Percentiles rank a stretch among this genome's conserved stretches.
phyloP scores from a whole-genome alignment of 2,113 vertebrate genomes.

The Ondatra zibethicus region DNA sequence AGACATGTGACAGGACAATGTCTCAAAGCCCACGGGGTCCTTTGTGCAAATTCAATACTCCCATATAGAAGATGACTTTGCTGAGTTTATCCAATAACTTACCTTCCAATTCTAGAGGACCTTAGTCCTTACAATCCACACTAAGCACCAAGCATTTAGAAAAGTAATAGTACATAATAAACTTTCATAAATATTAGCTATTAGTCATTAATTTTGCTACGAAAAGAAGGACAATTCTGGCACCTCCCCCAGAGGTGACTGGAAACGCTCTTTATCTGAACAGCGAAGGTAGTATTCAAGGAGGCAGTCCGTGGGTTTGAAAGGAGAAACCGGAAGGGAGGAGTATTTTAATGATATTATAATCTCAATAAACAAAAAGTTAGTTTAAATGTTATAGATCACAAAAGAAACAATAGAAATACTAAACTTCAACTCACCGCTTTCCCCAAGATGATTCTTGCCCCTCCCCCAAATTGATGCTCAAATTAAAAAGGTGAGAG shows the following conservation, averaged over 20 bases:
- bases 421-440: background rate
- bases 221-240: background rate
- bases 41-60: background rate
- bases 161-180: background rate
- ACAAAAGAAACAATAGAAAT: background rate
- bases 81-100: constrained; percentile 2
- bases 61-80: background rate
- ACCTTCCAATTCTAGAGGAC: background rate
- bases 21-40: background rate
- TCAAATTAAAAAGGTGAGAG: constrained; percentile 37
- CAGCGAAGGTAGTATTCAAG: background rate
- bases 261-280: background rate
- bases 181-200: background rate
- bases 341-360: background rate
- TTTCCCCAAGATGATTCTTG: background rate
- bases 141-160: background rate
- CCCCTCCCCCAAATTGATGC: background rate
- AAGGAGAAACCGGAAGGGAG: background rate
- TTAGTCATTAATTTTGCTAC: background rate
- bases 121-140: background rate
- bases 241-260: background rate
- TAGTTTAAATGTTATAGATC: background rate
- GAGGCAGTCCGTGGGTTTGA: background rate
- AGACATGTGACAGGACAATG: background rate
- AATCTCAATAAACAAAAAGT: background rate